These are phyloP conservation scores for Smutsia gigantea DNA, from an alignment of 2,797 vertebrate species.

Conservation along the genomic window DNA sequence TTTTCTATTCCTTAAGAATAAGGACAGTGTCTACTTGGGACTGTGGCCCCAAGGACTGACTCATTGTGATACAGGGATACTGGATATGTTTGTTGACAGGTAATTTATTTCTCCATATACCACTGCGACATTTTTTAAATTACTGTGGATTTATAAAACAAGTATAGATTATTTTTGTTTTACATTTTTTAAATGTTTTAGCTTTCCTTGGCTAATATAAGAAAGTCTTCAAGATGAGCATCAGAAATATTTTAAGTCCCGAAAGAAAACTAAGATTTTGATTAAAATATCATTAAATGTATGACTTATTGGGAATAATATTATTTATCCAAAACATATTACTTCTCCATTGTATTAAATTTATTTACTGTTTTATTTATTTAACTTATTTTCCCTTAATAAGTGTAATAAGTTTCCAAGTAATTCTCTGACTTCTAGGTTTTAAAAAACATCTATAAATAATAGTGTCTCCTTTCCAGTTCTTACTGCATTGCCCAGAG, in stretches of 20 bases:
- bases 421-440: not conserved
- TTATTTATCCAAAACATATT: not conserved
- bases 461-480: not conserved
- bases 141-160: not conserved
- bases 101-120: not conserved
- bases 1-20: not conserved
- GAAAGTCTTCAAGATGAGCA: not conserved
- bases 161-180: not conserved
- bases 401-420: not conserved
- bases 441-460: slow-evolving; percentile 23
- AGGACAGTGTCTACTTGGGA: not conserved
- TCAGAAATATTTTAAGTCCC: slow-evolving; percentile 2
- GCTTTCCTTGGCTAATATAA: not conserved
- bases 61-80: not conserved
- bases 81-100: not conserved
- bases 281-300: slow-evolving; percentile 1
- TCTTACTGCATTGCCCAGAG: not conserved
- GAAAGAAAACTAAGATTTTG: not conserved
- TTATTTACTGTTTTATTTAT: not conserved
- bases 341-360: not conserved
- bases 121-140: not conserved
- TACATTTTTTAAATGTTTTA: not conserved
- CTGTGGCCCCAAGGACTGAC: not conserved
- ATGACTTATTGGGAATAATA: not conserved
- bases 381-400: slow-evolving; percentile 31